Percentiles rank a stretch among this genome's conserved stretches.
These are phyloP conservation scores for Sigmodon hispidus DNA, from an alignment of 2,113 vertebrate species.

Conservation along the genomic window DNA sequence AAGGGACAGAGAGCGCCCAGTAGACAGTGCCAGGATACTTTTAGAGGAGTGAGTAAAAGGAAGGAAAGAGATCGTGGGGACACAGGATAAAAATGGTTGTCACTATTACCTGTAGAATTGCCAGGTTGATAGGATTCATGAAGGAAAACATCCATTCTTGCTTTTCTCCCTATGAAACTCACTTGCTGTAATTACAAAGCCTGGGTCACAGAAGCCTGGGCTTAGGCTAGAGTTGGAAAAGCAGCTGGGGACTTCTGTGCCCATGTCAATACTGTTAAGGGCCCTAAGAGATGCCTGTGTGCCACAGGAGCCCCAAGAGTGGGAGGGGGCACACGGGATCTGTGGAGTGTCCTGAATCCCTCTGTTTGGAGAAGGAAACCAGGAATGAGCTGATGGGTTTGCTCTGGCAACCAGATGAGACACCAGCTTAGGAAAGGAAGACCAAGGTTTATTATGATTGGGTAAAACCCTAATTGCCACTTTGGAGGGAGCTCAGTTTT, in stretches of 20 bases:
- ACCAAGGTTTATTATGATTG: conserved; percentile 79
- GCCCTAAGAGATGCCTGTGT: not conserved
- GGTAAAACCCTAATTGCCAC: conserved; percentile 78
- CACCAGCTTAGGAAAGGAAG: conserved; percentile 66
- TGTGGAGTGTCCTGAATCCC: not conserved
- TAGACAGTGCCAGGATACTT: not conserved
- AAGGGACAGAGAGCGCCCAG: not conserved
- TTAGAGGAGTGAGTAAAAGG: not conserved
- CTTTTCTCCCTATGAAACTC: not conserved
- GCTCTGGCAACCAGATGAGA: conserved; percentile 75
- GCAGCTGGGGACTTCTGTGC: not conserved
- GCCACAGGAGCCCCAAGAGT: not conserved
- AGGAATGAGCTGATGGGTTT: conserved; percentile 78
- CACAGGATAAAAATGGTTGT: not conserved
- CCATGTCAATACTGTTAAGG: conserved; percentile 10
- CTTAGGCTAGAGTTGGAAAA: not conserved
- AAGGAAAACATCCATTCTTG: not conserved
- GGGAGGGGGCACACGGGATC: not conserved
- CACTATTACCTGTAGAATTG: not conserved
- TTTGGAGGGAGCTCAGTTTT: conserved; percentile 68
- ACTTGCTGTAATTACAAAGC: not conserved
- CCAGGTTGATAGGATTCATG: not conserved
- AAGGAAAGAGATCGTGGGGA: not conserved
- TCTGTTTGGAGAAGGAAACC: conserved; percentile 79
- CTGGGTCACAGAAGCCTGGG: not conserved